Evolutionary conservation across 2,113 vertebrate genomes (phyloP), one percentile per base, ranked within the genome.

Genomic region (Verasper variegatus): DNA sequence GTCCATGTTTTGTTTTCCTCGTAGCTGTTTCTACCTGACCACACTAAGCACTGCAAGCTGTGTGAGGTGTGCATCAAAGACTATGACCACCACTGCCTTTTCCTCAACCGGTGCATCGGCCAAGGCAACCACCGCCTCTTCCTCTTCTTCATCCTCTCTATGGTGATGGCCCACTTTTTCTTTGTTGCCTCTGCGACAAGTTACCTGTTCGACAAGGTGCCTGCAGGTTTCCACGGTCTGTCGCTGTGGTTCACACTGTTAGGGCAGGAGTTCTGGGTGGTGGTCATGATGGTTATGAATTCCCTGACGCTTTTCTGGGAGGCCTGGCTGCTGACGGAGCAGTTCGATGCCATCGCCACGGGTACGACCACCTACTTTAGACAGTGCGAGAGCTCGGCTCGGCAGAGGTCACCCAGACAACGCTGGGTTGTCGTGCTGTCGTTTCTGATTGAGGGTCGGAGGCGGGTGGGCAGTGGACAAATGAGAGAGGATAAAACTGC

Each of bases 21-120:
- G 20, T 17, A 95, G 95, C 47, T 95, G 47, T 93, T 95, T 81
- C 92, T 87, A 62, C 92, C 93, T 0, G 94, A 95, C 75, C 84
- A 69, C 78, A 91, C 92, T 4, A 96, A 94, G 83, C 95, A 96
- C 91, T 96, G 95, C 70, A 94, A 92, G 76, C 91, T 96, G 70
- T 96, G 95, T 64, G 92, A 94, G 1, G 20, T 89, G 70, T 96
- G 95, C 82, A 86, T 96, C n/a, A 88, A 90, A 80, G 92, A 94
- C 82, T 95, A 94, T 2, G 94, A 96, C 86, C 95, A 96, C 76
- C 95, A 96, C 88, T 96, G 95, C 86, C 93, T 96, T 71, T 95
- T 95, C 83, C 92, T 96, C 45, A 95, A 95, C 86, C 86, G 86
- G 23, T 96, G 95, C 69, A 37, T 96, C 4, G 95, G 94, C 23